Base-by-base conservation (phyloP, 2,113 vertebrate species). In the Mixornis gularis region DNA sequence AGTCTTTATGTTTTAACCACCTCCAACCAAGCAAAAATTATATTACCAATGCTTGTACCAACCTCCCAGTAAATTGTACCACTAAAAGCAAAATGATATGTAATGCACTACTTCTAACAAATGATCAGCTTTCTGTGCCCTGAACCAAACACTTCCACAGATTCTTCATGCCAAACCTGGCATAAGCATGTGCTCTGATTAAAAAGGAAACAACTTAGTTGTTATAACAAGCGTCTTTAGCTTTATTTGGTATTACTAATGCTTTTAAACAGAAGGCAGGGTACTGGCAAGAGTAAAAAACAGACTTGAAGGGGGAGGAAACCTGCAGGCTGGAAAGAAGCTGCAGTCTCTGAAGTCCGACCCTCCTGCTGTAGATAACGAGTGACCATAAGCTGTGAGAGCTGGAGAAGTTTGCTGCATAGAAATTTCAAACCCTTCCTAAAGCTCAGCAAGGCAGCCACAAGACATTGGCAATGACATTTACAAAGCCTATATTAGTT, bases 121-220 rank as follows among this genome's bases (percentile, higher is more conserved):
- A 95, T 94, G 92, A 96, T 96, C 95, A 95, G 95, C 94, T 96
- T 87, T 84, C 73, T 86, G 41, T 82, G 74, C 79, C 86, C 89
- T 78, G 93, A 96, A 95, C 89, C 88, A 95, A 92, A 95, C 93
- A 97, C 89, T 96, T 81, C 89, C 44, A 94, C 93, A 97, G 93
- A 95, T 95, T 97, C 95, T 93, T 96, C 91, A 95, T 96, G 94
- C 96, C 96, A 97, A 97, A 92, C 66, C 85, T 91, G 87, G 88
- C 92, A 96, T 93, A 94, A 96, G 92, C 96, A 92, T 95, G 96
- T 97, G 95, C 95, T 97, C 94, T 65, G 94, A 96, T 96, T 97
- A 97, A 97, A 97, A 97, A 97, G 88, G 95, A 97, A 97, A 96
- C 87, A 96, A 96, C 94, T 97, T 97, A 95, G 95, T 96, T 95